Evolutionary conservation across 1,140 invertebrate species (phyloP).

Genomic region (Ridgeia piscesae): DNA sequence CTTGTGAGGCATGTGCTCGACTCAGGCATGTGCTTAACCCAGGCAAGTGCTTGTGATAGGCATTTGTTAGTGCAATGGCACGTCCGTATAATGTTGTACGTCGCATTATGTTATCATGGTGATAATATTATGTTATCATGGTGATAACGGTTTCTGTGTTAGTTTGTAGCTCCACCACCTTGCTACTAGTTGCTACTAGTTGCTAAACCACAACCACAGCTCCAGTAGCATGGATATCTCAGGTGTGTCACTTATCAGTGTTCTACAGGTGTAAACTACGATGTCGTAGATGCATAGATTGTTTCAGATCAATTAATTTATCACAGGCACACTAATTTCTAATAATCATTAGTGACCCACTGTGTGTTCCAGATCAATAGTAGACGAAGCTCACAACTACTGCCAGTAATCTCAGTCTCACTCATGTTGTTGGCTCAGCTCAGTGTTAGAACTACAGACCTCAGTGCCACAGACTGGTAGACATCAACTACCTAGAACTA

Average conservation of each 20-base stretch:
- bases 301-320: neutral
- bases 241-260: neutral
- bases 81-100: no score
- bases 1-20: neutral
- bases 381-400: neutral
- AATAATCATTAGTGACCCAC: neutral
- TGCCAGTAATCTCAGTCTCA: neutral
- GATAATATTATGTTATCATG: neutral
- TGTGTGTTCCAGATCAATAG: neutral
- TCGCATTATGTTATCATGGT: no score
- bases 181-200: neutral
- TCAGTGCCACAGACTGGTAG: no score
- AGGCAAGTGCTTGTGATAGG: neutral
- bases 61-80: neutral
- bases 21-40: neutral
- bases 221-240: neutral
- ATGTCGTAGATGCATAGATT: neutral
- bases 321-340: neutral
- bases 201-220: no score
- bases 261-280: neutral
- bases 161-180: neutral
- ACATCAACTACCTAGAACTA: neutral
- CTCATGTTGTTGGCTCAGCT: no score
- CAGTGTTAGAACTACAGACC: no score
- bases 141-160: neutral